Evolutionary conservation across 2,113 vertebrate species (phyloP), one percentile per base, ranked within the genome.

Genomic region (Rhizomys pruinosus): DNA sequence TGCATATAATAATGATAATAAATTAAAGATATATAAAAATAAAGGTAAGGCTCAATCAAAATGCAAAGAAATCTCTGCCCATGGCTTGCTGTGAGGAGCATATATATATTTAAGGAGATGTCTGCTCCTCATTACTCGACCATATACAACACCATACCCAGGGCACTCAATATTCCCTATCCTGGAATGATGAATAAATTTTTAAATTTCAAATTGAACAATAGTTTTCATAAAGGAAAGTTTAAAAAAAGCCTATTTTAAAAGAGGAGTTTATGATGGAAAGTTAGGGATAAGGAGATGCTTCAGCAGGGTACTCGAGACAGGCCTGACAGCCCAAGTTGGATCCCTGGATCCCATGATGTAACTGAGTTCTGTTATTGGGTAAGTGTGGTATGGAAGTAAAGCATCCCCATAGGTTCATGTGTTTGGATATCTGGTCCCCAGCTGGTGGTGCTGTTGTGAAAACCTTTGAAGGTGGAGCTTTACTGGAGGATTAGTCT

Each of bases 261-360:
- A 42, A 27, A 39, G 29, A 29, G 13, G 3, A 89, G n/a, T n/a
- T 85, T 69, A 32, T 55, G 86, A 89, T 69, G 92, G 68, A 96
- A 78, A 81, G 64, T 44, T 47, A 80, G 37, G 20, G 34, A 32
- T 80, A 10, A 59, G 16, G 77, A 79, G 22, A 37, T 59, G 34
- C 5, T 34, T 79, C 52, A 13, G 77, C 7, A 59, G 34, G 34
- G 10, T 52, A 59, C 2, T 59, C 37, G 55, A 34, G 37, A 7
- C 15, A 80, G 52, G 22, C 37, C n/a, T 59, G n/a, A 37, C 44
- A 20, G 6, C n/a, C 77, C 3, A 23, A 37, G 13, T 22, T 37
- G 12, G 34, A 37, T 15, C 20, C 55, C 55, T 39, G 12, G 55
- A 12, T 37, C 59, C 37, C 12, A 52, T 11, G n/a, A 52, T 52